phyloP scores from a whole-genome alignment of 2,888 invertebrate species.

The Beris morrisii region DNA sequence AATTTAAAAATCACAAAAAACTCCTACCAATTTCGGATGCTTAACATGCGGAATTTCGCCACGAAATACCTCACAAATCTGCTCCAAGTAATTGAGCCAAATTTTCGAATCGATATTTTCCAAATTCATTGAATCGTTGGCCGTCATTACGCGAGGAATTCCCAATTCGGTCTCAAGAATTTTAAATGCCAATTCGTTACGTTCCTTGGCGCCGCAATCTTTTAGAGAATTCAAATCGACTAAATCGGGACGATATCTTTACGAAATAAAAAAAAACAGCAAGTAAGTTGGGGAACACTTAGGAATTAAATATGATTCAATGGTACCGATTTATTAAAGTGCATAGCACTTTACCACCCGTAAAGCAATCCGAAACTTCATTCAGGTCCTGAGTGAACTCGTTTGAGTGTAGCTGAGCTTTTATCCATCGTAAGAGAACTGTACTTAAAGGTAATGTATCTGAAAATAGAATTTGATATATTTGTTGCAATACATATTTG shows the following conservation, averaged over 20 bases:
- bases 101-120: slow-evolving; percentile 51
- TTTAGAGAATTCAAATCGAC: slow-evolving; percentile 72
- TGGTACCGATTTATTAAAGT: slow-evolving; percentile 54
- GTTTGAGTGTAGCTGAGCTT: slow-evolving; percentile 51
- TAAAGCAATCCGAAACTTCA: slow-evolving; percentile 54
- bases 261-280: slow-evolving; percentile 42
- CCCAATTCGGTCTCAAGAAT: slow-evolving; percentile 83
- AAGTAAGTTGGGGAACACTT: slow-evolving; percentile 6
- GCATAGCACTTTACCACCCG: slow-evolving; percentile 54
- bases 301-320: not conserved
- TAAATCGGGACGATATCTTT: slow-evolving; percentile 88
- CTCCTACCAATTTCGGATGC: slow-evolving; percentile 69
- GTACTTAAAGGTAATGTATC: slow-evolving; percentile 52
- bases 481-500: no score
- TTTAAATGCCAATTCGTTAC: slow-evolving; percentile 83
- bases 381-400: slow-evolving; percentile 51
- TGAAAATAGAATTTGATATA: slow-evolving; percentile 29
- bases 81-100: slow-evolving; percentile 79
- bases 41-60: slow-evolving; percentile 86
- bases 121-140: slow-evolving; percentile 64
- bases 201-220: slow-evolving; percentile 65
- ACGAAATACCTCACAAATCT: slow-evolving; percentile 87
- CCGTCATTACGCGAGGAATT: slow-evolving; percentile 70
- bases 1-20: not conserved
- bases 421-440: slow-evolving; percentile 54